Conservation (phyloP, 2,113 vertebrate genomes). For the Rhegmatorhina hoffmannsi region DNA sequence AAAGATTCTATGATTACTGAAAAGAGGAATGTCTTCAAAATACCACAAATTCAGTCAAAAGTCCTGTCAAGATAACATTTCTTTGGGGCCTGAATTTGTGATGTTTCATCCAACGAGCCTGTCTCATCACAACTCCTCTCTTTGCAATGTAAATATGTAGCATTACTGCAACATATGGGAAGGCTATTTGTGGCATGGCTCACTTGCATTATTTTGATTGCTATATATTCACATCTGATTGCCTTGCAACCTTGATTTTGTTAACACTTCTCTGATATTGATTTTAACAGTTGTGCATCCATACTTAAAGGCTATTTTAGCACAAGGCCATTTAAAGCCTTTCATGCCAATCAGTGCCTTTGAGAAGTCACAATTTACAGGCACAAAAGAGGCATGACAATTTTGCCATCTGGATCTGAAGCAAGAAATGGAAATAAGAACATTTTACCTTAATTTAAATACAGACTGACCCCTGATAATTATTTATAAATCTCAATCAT, state of each 20-base stretch:
- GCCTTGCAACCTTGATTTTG: not conserved
- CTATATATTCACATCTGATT: not conserved
- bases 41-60: not conserved
- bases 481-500: not conserved
- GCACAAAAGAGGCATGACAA: not conserved
- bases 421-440: not conserved
- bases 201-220: not conserved
- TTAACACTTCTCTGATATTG: constrained; percentile 5
- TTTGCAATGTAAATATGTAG: constrained; percentile 14
- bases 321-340: constrained; percentile 11
- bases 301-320: constrained; percentile 23
- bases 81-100: not conserved
- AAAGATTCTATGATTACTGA: not conserved
- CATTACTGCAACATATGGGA: not conserved
- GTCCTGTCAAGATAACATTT: not conserved
- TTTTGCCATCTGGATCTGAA: not conserved
- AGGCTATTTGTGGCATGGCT: not conserved
- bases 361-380: constrained; percentile 4
- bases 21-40: not conserved
- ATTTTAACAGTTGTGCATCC: not conserved
- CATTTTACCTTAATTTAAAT: not conserved
- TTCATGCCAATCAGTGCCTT: constrained; percentile 6
- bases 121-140: not conserved
- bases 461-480: not conserved
- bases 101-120: not conserved